Evolutionary conservation across 2,797 vertebrate species (phyloP), one percentile per base, ranked within the genome.

Genomic region (Triplophysa bombifrons): DNA sequence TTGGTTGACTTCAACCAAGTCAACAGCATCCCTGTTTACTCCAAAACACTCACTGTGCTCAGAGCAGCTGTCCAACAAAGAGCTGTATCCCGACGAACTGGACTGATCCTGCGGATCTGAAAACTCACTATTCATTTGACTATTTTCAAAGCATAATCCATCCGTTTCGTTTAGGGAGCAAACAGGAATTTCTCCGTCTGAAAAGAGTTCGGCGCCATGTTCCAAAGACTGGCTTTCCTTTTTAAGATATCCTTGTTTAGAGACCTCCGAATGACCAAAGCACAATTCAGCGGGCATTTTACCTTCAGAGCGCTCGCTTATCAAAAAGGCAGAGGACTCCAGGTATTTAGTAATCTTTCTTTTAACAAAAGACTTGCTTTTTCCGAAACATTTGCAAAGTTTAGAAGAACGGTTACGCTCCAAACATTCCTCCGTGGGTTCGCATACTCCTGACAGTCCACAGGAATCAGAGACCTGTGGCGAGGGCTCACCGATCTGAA

Each of bases 261-360:
- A 78, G 76, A 86, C 80, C 41, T 87, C 85, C 7, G 74, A 58
- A 25, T 81, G 80, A 61, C 73, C 85, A 60, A 82, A 84, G 82
- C 89, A 91, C 84, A 91, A 87, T 79, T 91, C 90, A 77, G 88
- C 73, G 30, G 90, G 86, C 90, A 92, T 88, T 80, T 56, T 86
- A 81, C 85, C 84, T 70, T 87, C 55, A n/a, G 83, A 76, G 11
- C 14, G 65, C 51, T 78, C 74, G 61, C 68, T 83, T 58, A 56
- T 70, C 66, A 78, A 74, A 76, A 82, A 82, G 25, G 34, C 60
- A 25, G 89, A 88, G 53, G 86, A 87, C 76, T 93, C 91, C 88
- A 92, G 74, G 88, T 90, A 89, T 88, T 91, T 90, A 6, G 74
- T 51, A 14, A 83, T 70, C 64, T 82, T 77, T 30, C 27, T 71